These are phyloP conservation scores for Eledona agricola DNA, from an alignment of 2,888 invertebrate species.

Conservation along the genomic window DNA sequence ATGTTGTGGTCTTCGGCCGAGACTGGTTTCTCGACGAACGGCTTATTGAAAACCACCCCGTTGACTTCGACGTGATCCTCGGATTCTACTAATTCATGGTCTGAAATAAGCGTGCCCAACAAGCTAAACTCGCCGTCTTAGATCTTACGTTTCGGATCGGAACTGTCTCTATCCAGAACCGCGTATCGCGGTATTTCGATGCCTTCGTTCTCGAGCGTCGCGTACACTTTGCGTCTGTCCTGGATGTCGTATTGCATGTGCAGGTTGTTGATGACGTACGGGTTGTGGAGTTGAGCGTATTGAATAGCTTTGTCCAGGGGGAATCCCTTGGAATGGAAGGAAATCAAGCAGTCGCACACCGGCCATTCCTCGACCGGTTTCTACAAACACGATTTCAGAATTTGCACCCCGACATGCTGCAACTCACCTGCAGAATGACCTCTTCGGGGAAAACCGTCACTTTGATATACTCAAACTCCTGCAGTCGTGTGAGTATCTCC, in stretches of 20 bases:
- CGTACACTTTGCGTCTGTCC: conserved; percentile 93
- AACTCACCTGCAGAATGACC: conserved; percentile 86
- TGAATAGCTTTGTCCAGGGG: conserved; percentile 97
- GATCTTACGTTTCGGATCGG: conserved; percentile 87
- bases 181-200: conserved; percentile 98
- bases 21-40: conserved; percentile 99
- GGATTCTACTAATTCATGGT: conserved; percentile 90
- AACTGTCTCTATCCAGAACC: conserved; percentile 92
- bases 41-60: conserved; percentile 94
- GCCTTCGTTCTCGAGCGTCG: conserved; percentile 91
- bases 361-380: conserved; percentile 99
- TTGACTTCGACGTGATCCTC: conserved; percentile 98
- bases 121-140: too few relatives aligned
- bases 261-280: conserved; percentile 97
- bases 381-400: conserved; percentile 59
- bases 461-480: conserved; percentile 96
- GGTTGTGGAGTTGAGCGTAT: conserved; percentile 92
- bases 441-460: conserved; percentile 96
- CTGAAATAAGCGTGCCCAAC: conserved; percentile 68
- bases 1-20: conserved; percentile 99
- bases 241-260: conserved; percentile 98
- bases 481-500: conserved; percentile 94
- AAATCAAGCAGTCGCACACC: conserved; percentile 95
- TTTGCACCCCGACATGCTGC: not conserved
- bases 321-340: conserved; percentile 98